Evolutionary conservation across 2,888 invertebrate species (phyloP).

Genomic region (Tromatobia lineatoria): DNA sequence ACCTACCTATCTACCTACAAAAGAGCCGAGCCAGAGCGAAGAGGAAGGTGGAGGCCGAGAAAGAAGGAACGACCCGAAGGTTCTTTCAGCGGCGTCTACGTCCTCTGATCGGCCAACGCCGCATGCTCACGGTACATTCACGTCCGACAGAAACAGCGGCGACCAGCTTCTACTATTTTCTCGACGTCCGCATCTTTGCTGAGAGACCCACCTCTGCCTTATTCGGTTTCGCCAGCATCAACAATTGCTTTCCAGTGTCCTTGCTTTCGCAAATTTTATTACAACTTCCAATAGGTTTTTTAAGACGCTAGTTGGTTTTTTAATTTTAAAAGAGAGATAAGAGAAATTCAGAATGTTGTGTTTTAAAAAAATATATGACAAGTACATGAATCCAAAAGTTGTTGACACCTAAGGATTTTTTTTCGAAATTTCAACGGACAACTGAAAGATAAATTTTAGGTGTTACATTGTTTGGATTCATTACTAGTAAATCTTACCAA

Average conservation of each 20-base stretch:
- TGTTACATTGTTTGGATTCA: too few species aligned
- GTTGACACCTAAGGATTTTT: too few species aligned
- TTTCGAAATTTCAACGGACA: too few species aligned
- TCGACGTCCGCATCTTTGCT: not conserved
- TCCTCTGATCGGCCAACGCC: constrained; percentile 29
- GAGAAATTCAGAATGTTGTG: too few species aligned
- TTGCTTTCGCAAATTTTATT: not conserved
- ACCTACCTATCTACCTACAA: constrained; percentile 48
- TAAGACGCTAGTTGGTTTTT: not conserved
- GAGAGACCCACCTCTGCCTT: constrained; percentile 14
- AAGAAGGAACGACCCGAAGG: constrained; percentile 47
- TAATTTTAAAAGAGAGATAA: too few species aligned
- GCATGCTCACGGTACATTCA: constrained; percentile 25
- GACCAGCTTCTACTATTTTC: constrained; percentile 20
- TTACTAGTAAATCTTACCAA: too few species aligned
- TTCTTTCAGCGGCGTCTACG: constrained; percentile 45
- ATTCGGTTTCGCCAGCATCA: constrained; percentile 14
- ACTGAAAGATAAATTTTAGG: too few species aligned
- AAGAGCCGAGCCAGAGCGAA: constrained; percentile 54
- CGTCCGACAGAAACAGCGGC: constrained; percentile 1
- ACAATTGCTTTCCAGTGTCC: constrained; percentile 9
- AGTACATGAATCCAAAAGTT: too few species aligned
- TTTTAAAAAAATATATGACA: too few species aligned
- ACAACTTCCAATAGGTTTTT: too few species aligned
- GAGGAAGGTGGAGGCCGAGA: constrained; percentile 18